Conservation (phyloP, 2,113 vertebrate genomes). For the Ictidomys tridecemlineatus region DNA sequence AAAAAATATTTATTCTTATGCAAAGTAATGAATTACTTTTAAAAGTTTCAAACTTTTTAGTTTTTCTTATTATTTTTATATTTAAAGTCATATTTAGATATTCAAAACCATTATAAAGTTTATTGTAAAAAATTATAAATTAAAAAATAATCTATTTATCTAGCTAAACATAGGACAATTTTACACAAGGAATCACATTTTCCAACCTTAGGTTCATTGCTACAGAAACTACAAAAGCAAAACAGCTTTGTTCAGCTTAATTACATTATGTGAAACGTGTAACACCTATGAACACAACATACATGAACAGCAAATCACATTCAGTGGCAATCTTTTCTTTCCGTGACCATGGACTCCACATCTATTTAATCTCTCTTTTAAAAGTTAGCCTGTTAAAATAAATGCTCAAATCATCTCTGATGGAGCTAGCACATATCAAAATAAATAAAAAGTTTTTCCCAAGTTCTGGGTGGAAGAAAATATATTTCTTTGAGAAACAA, state of each 20-base stretch:
- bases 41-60: background rate
- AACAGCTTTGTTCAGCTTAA: background rate
- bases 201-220: background rate
- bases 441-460: background rate
- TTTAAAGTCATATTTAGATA: slow-evolving; percentile 7
- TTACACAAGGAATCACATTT: background rate
- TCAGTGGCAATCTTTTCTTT: background rate
- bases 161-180: background rate
- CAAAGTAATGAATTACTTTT: background rate
- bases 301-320: background rate
- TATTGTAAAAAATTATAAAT: background rate
- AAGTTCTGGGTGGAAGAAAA: too few species aligned
- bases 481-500: background rate
- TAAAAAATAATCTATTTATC: background rate
- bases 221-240: background rate
- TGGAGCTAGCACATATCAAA: background rate
- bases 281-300: background rate
- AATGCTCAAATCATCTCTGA: background rate
- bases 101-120: background rate
- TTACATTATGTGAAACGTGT: background rate
- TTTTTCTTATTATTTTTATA: background rate
- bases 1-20: background rate
- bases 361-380: background rate
- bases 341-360: background rate
- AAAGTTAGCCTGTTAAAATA: slow-evolving; percentile 1